Conservation (phyloP, 2,888 invertebrate genomes). For the Latrodectus elegans region DNA sequence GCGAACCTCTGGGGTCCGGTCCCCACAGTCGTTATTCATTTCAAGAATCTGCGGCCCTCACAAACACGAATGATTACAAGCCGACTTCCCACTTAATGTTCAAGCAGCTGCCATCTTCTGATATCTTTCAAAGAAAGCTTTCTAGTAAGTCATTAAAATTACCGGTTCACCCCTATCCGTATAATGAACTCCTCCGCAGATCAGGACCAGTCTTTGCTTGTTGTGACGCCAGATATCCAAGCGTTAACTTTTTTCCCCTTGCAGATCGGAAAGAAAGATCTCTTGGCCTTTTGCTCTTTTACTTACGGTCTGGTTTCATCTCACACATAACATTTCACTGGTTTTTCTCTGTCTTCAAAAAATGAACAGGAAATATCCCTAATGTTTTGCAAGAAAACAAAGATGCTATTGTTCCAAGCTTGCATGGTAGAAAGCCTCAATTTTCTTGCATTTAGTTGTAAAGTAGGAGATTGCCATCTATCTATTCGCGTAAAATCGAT, state of each 20-base stretch:
- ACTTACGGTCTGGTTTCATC: no score
- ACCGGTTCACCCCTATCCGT: not conserved
- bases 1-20: constrained; percentile 33
- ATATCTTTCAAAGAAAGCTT: constrained; percentile 6
- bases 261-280: no score
- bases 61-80: constrained; percentile 6
- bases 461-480: no score
- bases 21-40: constrained; percentile 55
- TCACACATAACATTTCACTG: no score
- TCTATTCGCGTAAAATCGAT: no score
- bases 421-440: no score
- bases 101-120: constrained; percentile 42
- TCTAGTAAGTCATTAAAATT: not conserved
- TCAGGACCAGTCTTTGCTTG: constrained; percentile 29
- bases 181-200: constrained; percentile 8
- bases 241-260: not conserved
- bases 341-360: no score
- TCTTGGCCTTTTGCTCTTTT: no score
- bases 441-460: no score
- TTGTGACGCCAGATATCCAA: constrained; percentile 13
- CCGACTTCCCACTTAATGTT: constrained; percentile 58
- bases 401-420: not conserved
- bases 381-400: not conserved
- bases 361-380: not conserved
- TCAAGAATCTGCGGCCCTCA: not conserved